Evolutionary conservation across 2,888 invertebrate genomes (phyloP).

Genomic region (Eupsilia transversa): DNA sequence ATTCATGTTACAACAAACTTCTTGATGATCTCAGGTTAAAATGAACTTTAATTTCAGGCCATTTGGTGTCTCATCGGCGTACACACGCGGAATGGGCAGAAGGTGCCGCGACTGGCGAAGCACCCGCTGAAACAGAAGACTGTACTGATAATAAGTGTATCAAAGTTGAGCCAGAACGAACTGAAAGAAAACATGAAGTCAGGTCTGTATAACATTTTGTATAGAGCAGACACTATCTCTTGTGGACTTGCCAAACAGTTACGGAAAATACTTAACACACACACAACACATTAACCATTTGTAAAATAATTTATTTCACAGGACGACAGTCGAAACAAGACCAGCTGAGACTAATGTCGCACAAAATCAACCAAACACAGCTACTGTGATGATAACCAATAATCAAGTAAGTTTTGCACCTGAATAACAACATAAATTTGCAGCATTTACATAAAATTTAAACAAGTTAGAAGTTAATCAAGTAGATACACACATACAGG

Average conservation of each 20-base stretch:
- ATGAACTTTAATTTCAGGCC: constrained; percentile 81
- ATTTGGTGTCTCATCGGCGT: constrained; percentile 95
- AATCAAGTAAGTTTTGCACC: constrained; percentile 79
- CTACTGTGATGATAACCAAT: constrained; percentile 87
- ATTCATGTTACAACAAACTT: not conserved
- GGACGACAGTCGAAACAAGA: constrained; percentile 77
- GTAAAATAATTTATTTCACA: constrained; percentile 54
- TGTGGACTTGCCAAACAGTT: not conserved
- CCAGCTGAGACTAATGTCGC: constrained; percentile 77
- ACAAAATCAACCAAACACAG: constrained; percentile 77
- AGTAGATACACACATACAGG: too few species aligned
- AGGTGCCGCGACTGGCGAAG: constrained; percentile 73
- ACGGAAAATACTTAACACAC: not conserved
- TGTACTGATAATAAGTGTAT: constrained; percentile 82
- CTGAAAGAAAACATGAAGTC: constrained; percentile 80
- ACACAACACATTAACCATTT: not conserved
- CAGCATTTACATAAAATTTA: not conserved
- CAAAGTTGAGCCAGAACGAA: constrained; percentile 76
- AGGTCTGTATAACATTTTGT: constrained; percentile 71
- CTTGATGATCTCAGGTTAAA: not conserved
- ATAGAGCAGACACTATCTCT: not conserved
- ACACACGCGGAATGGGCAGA: constrained; percentile 92
- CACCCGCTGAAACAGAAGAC: constrained; percentile 78
- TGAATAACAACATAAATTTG: not conserved
- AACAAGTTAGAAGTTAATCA: not conserved